These are phyloP conservation scores for Zhengitettix transpicula DNA, from an alignment of 2,888 invertebrate species.

Conservation along the genomic window DNA sequence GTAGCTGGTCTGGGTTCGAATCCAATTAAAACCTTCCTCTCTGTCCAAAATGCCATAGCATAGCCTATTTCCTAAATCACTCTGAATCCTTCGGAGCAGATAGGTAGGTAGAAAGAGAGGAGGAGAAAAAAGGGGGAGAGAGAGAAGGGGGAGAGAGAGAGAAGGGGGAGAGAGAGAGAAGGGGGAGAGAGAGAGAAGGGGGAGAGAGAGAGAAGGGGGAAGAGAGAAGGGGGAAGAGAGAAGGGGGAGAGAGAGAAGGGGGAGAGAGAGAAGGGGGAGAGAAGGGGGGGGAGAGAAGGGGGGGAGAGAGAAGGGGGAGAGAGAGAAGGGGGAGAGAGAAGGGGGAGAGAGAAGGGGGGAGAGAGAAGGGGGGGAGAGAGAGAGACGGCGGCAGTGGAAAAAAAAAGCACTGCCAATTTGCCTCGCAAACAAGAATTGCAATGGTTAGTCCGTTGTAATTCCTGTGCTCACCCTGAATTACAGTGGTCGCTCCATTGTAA, in stretches of 20 bases:
- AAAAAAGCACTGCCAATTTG: too few relatives aligned
- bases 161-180: background rate
- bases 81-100: too few relatives aligned
- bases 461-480: too few relatives aligned
- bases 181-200: slow-evolving; percentile 10
- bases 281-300: background rate
- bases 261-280: slow-evolving; percentile 9
- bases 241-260: slow-evolving; percentile 7
- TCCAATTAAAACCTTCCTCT: too few relatives aligned
- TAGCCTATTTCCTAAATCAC: too few relatives aligned
- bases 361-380: background rate
- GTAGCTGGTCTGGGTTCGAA: too few relatives aligned
- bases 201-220: background rate
- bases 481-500: too few relatives aligned
- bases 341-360: background rate
- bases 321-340: background rate
- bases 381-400: background rate
- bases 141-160: slow-evolving; percentile 5
- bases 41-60: too few relatives aligned
- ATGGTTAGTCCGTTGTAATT: too few relatives aligned
- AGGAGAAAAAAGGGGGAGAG: slow-evolving; percentile 2
- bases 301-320: background rate
- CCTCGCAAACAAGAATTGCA: too few relatives aligned
- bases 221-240: slow-evolving; percentile 4
- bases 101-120: too few relatives aligned